Percentiles rank a stretch among this genome's conserved stretches.
Evolutionary conservation across 2,113 vertebrate genomes (phyloP).

Genomic region (Hiodon tergisus): DNA sequence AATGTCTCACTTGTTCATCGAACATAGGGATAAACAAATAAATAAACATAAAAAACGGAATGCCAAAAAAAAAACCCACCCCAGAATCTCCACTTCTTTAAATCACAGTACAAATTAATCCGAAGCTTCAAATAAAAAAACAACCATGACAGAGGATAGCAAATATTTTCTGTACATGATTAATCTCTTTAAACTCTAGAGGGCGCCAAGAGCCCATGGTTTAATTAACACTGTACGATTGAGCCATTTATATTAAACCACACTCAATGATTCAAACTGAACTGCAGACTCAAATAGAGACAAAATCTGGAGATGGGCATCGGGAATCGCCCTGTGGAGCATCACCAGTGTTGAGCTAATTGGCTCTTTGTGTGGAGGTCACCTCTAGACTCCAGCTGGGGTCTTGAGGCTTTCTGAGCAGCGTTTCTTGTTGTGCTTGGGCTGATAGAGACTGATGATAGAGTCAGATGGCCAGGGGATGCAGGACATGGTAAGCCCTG

Average conservation of each 20-base stretch:
- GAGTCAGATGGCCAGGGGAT: no score
- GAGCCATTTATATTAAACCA: background rate
- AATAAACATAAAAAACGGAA: background rate
- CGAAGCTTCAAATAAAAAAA: background rate
- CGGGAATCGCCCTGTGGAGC: background rate
- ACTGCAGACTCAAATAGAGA: background rate
- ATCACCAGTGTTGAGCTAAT: background rate
- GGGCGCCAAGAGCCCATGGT: background rate
- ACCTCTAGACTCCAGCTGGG: background rate
- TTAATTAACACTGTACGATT: background rate
- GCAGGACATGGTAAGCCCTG: no score
- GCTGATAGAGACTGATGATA: no score
- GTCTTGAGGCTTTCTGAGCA: no score
- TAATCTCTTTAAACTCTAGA: background rate
- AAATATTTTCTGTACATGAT: background rate
- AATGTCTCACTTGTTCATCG: background rate
- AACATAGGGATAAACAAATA: background rate
- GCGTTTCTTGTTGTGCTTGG: no score
- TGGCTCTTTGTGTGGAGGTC: conserved; percentile 3
- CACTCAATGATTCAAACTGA: background rate
- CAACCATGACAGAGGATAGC: background rate
- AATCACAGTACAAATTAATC: conserved; percentile 3
- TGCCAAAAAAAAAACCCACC: background rate
- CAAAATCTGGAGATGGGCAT: background rate
- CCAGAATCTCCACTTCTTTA: background rate